phyloP scores from a whole-genome alignment of 2,888 invertebrate species.

The Netelia fuscicornis region DNA sequence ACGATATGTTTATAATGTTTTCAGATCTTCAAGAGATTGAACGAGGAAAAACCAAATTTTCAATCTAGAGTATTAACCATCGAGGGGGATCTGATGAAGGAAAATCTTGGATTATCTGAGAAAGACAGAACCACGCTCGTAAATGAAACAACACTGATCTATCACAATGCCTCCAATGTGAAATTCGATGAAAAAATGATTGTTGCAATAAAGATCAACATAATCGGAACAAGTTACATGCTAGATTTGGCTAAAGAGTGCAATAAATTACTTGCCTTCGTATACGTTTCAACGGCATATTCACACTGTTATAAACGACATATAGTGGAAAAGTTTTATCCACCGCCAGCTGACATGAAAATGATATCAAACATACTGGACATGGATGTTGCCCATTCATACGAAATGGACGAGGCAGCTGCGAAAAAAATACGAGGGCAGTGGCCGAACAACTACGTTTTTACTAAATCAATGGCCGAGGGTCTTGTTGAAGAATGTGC shows the following conservation, averaged over 20 bases:
- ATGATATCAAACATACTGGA: conserved; percentile 73
- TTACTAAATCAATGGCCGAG: conserved; percentile 77
- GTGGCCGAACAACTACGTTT: conserved; percentile 75
- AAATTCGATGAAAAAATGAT: conserved; percentile 69
- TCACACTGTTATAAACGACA: conserved; percentile 71
- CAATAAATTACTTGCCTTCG: conserved; percentile 70
- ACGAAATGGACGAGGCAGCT: conserved; percentile 71
- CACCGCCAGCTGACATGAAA: conserved; percentile 73
- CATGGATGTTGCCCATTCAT: conserved; percentile 66
- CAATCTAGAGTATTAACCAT: conserved; percentile 69
- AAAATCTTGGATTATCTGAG: conserved; percentile 71
- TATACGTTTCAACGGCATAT: conserved; percentile 76
- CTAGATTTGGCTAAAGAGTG: conserved; percentile 76
- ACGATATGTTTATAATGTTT: conserved; percentile 1
- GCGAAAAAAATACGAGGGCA: conserved; percentile 68
- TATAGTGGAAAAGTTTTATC: conserved; percentile 76
- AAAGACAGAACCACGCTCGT: conserved; percentile 67
- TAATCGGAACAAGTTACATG: conserved; percentile 74
- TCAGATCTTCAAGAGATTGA: conserved; percentile 76
- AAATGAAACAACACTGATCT: conserved; percentile 74
- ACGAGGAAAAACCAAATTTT: conserved; percentile 67
- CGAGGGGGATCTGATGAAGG: conserved; percentile 71
- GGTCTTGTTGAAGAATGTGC: conserved; percentile 73
- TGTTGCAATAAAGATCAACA: conserved; percentile 71
- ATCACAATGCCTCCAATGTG: conserved; percentile 74